Percentiles rank a stretch among this genome's conserved stretches.
Conservation (phyloP, 64 coral and sea anemone genomes). For the Hydrozoanthus tunicans region DNA sequence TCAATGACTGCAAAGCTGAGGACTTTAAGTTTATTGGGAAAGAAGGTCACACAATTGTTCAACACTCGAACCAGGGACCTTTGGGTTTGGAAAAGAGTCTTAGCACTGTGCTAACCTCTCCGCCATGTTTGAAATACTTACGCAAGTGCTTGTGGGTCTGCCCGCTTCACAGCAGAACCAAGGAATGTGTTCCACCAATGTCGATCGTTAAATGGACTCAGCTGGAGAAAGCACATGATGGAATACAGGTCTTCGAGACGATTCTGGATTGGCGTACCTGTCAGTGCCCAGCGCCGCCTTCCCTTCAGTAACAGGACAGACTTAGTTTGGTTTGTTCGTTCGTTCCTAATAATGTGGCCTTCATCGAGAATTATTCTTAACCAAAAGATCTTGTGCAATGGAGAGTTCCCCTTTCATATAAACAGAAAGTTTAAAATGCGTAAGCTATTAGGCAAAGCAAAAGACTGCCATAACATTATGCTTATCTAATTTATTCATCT, state of each 20-base stretch:
- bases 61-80: too few species aligned
- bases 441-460: neutral
- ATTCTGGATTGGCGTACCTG: constrained; percentile 93
- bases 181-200: constrained; percentile 76
- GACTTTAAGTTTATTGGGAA: too few species aligned
- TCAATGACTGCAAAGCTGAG: too few species aligned
- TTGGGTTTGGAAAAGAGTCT: too few species aligned
- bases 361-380: constrained; percentile 54
- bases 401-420: constrained; percentile 18
- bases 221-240: constrained; percentile 58
- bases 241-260: constrained; percentile 75
- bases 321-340: constrained; percentile 53
- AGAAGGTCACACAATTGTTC: too few species aligned
- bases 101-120: too few species aligned
- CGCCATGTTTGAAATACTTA: constrained; percentile 1
- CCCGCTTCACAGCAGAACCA: constrained; percentile 48
- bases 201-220: constrained; percentile 78
- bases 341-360: constrained; percentile 52
- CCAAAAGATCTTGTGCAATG: constrained; percentile 60
- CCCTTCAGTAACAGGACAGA: constrained; percentile 8
- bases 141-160: constrained; percentile 50
- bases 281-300: constrained; percentile 49
- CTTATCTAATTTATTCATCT: neutral
- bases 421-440: neutral
- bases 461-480: too few species aligned